Evolutionary conservation across 2,113 vertebrate species (phyloP).

Genomic region (Tyrannus savana): DNA sequence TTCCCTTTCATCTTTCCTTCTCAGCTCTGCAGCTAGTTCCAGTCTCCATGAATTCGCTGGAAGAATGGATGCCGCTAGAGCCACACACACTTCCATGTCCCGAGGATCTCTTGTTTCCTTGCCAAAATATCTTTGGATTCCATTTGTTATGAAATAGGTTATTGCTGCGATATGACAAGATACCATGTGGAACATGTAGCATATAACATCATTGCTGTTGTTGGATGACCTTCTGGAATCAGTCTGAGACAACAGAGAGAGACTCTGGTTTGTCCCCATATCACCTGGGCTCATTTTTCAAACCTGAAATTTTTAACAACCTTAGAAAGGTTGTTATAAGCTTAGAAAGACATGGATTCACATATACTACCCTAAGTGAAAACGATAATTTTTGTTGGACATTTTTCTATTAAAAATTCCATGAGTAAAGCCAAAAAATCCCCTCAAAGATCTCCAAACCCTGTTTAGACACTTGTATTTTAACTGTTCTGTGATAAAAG

Average conservation of each 20-base stretch:
- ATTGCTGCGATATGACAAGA: background rate
- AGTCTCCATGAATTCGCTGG: background rate
- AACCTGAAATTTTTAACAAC: background rate
- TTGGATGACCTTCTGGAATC: background rate
- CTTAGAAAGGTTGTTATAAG: background rate
- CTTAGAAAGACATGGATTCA: background rate
- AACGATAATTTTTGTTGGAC: background rate
- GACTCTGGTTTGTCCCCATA: background rate
- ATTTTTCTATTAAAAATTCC: background rate
- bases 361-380: background rate
- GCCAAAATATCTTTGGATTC: background rate
- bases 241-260: background rate
- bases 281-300: background rate
- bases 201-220: background rate
- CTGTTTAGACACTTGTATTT: background rate
- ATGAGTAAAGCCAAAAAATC: background rate
- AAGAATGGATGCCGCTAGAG: background rate
- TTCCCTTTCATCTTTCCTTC: background rate
- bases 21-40: background rate
- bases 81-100: fast-evolving
- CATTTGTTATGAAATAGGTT: background rate
- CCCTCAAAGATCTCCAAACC: background rate
- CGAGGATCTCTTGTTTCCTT: background rate
- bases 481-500: background rate
- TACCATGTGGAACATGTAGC: background rate